Evolutionary conservation across 2,888 invertebrate species (phyloP).

Genomic region (Netelia inedita): DNA sequence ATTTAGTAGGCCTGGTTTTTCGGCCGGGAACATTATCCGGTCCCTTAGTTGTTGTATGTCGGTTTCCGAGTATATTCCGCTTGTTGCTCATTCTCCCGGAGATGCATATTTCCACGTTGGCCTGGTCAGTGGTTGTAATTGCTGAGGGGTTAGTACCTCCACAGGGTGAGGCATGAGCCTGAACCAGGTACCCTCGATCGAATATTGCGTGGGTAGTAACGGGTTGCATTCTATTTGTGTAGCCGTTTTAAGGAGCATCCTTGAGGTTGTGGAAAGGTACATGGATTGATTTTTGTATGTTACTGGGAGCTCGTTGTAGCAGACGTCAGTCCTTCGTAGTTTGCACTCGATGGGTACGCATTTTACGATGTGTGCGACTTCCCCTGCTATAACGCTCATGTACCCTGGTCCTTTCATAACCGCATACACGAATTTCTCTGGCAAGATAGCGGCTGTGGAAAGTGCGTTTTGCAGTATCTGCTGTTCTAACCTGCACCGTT

Average conservation of each 20-base stretch:
- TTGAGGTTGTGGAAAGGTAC: constrained; percentile 71
- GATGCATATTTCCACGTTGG: background rate
- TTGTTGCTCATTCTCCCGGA: constrained; percentile 11
- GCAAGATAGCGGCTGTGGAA: constrained; percentile 68
- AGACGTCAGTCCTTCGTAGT: constrained; percentile 64
- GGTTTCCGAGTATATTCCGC: constrained; percentile 51
- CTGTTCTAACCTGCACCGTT: constrained; percentile 71
- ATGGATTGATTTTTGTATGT: constrained; percentile 63
- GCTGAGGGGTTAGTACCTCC: background rate
- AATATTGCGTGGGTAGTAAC: constrained; percentile 63
- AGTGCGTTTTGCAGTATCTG: constrained; percentile 73
- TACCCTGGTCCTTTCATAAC: constrained; percentile 72
- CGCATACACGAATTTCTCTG: constrained; percentile 72
- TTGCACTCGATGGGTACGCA: constrained; percentile 71
- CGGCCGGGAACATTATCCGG: constrained; percentile 57
- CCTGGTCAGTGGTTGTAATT: background rate
- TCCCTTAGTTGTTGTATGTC: constrained; percentile 52
- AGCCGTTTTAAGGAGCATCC: constrained; percentile 67
- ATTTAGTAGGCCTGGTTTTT: constrained; percentile 51
- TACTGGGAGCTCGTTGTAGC: constrained; percentile 74
- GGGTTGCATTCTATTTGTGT: constrained; percentile 69
- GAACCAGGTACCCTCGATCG: constrained; percentile 67
- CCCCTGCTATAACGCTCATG: constrained; percentile 72
- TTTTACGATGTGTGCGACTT: constrained; percentile 73
- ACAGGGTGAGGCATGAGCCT: constrained; percentile 2